phyloP scores from a whole-genome alignment of 2,888 invertebrate species.

The Apoderus coryli region DNA sequence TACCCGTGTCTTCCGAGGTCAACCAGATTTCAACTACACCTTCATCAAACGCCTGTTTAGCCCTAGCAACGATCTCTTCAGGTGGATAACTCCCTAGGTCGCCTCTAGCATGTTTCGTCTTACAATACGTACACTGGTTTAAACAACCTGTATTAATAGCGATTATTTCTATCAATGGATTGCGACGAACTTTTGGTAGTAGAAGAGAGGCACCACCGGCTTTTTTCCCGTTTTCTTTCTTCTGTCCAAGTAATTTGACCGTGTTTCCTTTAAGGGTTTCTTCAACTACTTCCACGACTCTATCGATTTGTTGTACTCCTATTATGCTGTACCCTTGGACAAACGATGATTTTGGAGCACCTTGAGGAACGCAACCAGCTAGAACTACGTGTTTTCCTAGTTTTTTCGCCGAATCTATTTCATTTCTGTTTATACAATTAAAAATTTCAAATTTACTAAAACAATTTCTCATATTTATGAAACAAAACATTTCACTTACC shows the following conservation, averaged over 20 bases:
- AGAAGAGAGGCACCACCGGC: slow-evolving; percentile 70
- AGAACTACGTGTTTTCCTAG: slow-evolving; percentile 76
- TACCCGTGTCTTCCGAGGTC: slow-evolving; percentile 93
- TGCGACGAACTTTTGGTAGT: slow-evolving; percentile 88
- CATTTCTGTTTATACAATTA: no score
- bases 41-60: slow-evolving; percentile 73
- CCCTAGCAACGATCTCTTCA: slow-evolving; percentile 77
- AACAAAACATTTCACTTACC: no score
- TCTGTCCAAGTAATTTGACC: slow-evolving; percentile 48
- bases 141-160: slow-evolving; percentile 92
- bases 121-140: slow-evolving; percentile 98
- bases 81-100: slow-evolving; percentile 85
- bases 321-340: slow-evolving; percentile 76
- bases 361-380: slow-evolving; percentile 97
- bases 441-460: no score
- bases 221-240: slow-evolving; percentile 62
- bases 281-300: slow-evolving; percentile 94
- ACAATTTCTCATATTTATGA: no score
- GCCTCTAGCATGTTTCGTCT: slow-evolving; percentile 94
- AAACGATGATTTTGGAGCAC: slow-evolving; percentile 58
- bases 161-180: slow-evolving; percentile 93
- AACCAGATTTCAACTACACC: slow-evolving; percentile 96
- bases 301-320: slow-evolving; percentile 97
- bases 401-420: slow-evolving; percentile 59
- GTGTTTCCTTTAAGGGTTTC: slow-evolving; percentile 80